Evolutionary conservation across 1,140 invertebrate species (phyloP).

Genomic region (Cotesia typhae): DNA sequence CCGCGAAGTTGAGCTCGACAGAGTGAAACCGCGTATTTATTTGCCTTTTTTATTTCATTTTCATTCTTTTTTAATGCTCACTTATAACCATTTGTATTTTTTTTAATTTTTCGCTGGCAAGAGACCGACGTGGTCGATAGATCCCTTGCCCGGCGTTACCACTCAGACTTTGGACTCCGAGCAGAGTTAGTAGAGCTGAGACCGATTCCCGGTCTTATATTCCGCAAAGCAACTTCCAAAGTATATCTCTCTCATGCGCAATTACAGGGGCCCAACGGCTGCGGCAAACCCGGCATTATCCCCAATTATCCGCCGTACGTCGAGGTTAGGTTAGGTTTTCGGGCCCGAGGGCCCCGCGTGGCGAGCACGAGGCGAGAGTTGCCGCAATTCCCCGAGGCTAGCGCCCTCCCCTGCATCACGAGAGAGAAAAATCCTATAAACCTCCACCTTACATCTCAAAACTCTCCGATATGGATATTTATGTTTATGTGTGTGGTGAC

Average conservation of each 20-base stretch:
- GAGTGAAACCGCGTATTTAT: conserved; percentile 30
- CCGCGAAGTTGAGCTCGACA: conserved; percentile 32
- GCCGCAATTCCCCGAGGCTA: conserved; percentile 22
- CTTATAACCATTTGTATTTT: background rate
- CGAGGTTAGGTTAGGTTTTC: conserved; percentile 55
- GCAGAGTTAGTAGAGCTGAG: no score
- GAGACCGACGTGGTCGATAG: conserved; percentile 23
- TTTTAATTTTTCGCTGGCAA: conserved; percentile 11
- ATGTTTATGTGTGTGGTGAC: no score
- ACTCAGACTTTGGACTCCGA: background rate
- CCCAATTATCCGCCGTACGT: conserved; percentile 62
- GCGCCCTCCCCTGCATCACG: background rate
- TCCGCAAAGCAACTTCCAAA: conserved; percentile 38
- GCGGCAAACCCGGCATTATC: conserved; percentile 59
- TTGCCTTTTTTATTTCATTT: conserved; percentile 4
- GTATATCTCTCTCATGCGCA: conserved; percentile 54
- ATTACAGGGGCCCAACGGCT: conserved; percentile 49
- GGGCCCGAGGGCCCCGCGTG: conserved; percentile 47
- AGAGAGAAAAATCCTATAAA: background rate
- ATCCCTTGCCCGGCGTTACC: background rate
- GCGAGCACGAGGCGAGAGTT: conserved; percentile 36
- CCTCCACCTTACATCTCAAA: no score
- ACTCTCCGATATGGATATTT: no score
- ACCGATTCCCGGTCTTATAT: background rate
- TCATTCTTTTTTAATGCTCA: conserved; percentile 2